Evolutionary conservation across 2,113 vertebrate genomes (phyloP).

Genomic region (Carassius gibelio): DNA sequence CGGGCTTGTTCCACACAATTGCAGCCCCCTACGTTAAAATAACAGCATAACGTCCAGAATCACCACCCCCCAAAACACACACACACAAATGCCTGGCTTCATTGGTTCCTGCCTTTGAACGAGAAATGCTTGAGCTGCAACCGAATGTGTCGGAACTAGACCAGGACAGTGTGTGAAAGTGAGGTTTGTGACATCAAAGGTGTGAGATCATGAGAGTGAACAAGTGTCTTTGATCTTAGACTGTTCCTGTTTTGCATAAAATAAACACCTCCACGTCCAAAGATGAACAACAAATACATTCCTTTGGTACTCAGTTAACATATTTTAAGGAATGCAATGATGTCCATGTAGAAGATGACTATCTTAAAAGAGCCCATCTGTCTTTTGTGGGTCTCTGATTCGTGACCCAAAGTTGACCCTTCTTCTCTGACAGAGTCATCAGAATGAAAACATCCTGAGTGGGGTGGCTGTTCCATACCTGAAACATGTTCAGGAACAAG

Average conservation of each 20-base stretch:
- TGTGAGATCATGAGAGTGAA: not conserved
- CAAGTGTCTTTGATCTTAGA: slow-evolving; percentile 13
- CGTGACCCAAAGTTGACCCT: slow-evolving; percentile 82
- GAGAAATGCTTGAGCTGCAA: slow-evolving; percentile 59
- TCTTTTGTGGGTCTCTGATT: slow-evolving; percentile 72
- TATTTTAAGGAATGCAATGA: not conserved
- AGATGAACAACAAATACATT: not conserved
- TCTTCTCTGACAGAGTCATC: slow-evolving; percentile 66
- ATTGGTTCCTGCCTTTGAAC: slow-evolving; percentile 67
- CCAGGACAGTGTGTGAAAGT: slow-evolving; percentile 56
- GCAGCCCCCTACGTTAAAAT: slow-evolving; percentile 86
- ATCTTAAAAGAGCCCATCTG: not conserved
- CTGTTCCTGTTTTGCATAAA: not conserved
- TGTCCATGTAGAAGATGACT: not conserved
- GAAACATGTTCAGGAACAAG: slow-evolving; percentile 75
- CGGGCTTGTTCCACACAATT: slow-evolving; percentile 85
- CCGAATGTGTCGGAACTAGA: slow-evolving; percentile 64
- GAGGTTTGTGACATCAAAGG: slow-evolving; percentile 36
- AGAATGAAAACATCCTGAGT: slow-evolving; percentile 80
- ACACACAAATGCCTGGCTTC: slow-evolving; percentile 65
- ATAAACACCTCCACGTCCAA: not conserved
- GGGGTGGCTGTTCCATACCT: slow-evolving; percentile 75
- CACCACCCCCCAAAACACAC: too few relatives aligned
- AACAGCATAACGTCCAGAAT: slow-evolving; percentile 67
- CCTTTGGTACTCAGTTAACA: not conserved